Evolutionary conservation across 1,140 invertebrate species (phyloP).

Genomic region (Caenorhabditis briggsae): DNA sequence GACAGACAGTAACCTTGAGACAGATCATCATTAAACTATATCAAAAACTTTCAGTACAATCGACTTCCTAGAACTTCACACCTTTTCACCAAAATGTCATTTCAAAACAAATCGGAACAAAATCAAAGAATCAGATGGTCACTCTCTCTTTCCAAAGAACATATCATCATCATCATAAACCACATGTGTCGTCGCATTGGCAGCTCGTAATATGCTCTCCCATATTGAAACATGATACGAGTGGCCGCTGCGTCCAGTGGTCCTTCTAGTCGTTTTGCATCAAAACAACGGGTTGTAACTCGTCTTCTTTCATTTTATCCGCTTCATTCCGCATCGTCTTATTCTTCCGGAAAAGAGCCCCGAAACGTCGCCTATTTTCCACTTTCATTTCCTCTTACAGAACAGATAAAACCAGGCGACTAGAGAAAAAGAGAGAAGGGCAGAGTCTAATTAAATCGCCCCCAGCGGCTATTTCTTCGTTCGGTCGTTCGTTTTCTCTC

Average conservation of each 20-base stretch:
- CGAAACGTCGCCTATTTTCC: neutral
- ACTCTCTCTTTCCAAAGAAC: neutral
- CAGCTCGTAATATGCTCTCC: conserved; percentile 43
- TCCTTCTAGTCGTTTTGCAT: neutral
- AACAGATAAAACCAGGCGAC: neutral
- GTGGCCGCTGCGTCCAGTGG: conserved; percentile 33
- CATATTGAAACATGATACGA: conserved; percentile 54
- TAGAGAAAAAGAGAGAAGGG: neutral
- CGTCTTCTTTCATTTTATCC: neutral
- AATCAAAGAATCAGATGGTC: neutral
- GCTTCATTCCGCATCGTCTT: neutral
- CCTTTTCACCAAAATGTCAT: neutral
- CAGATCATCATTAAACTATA: too few species aligned
- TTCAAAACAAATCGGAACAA: neutral
- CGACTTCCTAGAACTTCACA: neutral
- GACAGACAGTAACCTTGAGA: too few species aligned
- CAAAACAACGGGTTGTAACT: conserved; percentile 44
- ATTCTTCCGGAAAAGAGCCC: conserved; percentile 16
- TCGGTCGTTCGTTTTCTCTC: neutral
- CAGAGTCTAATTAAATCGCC: conserved; percentile 47
- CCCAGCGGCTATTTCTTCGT: neutral
- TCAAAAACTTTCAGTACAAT: too few species aligned
- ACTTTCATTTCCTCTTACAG: neutral
- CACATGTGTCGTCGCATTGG: conserved; percentile 48
- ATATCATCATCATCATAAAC: neutral